A percentile compares a stretch with the other conserved stretches of the same genome.
phyloP scores from a whole-genome alignment of 2,797 vertebrate genomes.

The Denticeps clupeoides region DNA sequence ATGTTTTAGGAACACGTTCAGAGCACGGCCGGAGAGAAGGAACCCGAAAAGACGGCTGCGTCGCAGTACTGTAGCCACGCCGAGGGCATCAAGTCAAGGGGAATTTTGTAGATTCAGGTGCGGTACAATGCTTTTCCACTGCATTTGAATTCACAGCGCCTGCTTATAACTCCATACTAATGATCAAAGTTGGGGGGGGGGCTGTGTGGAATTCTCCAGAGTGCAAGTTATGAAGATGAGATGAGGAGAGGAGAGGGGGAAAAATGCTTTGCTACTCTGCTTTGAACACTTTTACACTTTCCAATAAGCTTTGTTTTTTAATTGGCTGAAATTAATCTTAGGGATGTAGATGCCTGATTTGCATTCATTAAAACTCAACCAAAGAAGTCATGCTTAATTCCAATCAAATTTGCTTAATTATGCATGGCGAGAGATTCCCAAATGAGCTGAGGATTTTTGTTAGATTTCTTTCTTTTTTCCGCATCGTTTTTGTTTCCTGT shows the following conservation, averaged over 20 bases:
- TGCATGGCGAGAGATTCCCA: conserved; percentile 99
- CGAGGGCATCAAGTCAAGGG: conserved; percentile 20
- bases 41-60: too few relatives aligned
- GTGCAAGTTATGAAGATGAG: conserved; percentile 68
- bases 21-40: too few relatives aligned
- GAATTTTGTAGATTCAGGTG: conserved; percentile 41
- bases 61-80: too few relatives aligned
- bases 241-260: conserved; percentile 46
- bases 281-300: conserved; percentile 95
- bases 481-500: conserved; percentile 81
- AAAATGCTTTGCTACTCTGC: conserved; percentile 63
- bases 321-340: conserved; percentile 99
- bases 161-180: conserved; percentile 62
- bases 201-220: conserved; percentile 63
- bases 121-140: conserved; percentile 38
- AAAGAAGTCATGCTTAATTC: conserved; percentile 99
- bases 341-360: conserved; percentile 99
- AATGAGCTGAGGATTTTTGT: conserved; percentile 97
- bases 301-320: conserved; percentile 99
- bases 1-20: too few relatives aligned
- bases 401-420: conserved; percentile 99
- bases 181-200: conserved; percentile 62
- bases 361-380: conserved; percentile 99
- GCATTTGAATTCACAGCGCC: conserved; percentile 58
- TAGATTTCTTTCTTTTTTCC: conserved; percentile 37